These are phyloP conservation scores for Brachionichthys hirsutus DNA, from an alignment of 2,113 vertebrate genomes.

Conservation along the genomic window DNA sequence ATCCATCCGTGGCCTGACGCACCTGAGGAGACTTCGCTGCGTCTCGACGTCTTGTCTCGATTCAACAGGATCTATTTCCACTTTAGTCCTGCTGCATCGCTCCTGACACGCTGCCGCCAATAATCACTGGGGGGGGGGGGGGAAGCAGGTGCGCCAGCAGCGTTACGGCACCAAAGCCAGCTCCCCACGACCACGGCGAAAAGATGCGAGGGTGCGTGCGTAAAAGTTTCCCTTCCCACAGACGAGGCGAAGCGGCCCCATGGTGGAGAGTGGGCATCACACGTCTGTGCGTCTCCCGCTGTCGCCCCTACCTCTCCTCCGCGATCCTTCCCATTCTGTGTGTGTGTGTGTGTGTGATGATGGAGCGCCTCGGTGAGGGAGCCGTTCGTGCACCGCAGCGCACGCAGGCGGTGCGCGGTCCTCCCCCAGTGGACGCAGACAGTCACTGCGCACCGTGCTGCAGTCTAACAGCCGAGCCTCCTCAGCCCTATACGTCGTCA, in stretches of 20 bases:
- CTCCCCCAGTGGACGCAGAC: slow-evolving; percentile 74
- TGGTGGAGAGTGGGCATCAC: slow-evolving; percentile 68
- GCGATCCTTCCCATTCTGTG: slow-evolving; percentile 71
- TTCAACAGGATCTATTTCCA: slow-evolving; percentile 81
- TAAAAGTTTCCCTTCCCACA: slow-evolving; percentile 75
- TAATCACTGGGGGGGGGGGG: slow-evolving; percentile 4
- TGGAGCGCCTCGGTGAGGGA: slow-evolving; percentile 67
- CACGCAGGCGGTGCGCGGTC: slow-evolving; percentile 73
- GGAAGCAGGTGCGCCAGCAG: slow-evolving; percentile 59
- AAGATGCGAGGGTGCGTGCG: slow-evolving; percentile 45
- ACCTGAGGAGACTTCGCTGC: slow-evolving; percentile 72
- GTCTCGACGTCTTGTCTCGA: slow-evolving; percentile 71
- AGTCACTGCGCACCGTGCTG: slow-evolving; percentile 75
- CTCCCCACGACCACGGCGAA: slow-evolving; percentile 22
- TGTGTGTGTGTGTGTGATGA: slow-evolving; percentile 63
- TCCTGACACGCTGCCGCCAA: slow-evolving; percentile 53
- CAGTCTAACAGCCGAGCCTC: slow-evolving; percentile 58
- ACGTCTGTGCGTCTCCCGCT: slow-evolving; percentile 75
- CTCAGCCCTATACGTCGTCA: slow-evolving; percentile 40
- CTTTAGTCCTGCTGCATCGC: slow-evolving; percentile 75
- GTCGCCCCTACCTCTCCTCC: slow-evolving; percentile 69
- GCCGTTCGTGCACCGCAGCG: slow-evolving; percentile 65
- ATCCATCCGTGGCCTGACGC: slow-evolving; percentile 73
- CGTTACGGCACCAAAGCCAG: slow-evolving; percentile 49
- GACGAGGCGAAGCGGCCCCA: slow-evolving; percentile 49